A percentile compares a stretch with the other conserved stretches of the same genome.
Conservation (phyloP, 2,113 vertebrate genomes). For the Tricholaema leucomelas region DNA sequence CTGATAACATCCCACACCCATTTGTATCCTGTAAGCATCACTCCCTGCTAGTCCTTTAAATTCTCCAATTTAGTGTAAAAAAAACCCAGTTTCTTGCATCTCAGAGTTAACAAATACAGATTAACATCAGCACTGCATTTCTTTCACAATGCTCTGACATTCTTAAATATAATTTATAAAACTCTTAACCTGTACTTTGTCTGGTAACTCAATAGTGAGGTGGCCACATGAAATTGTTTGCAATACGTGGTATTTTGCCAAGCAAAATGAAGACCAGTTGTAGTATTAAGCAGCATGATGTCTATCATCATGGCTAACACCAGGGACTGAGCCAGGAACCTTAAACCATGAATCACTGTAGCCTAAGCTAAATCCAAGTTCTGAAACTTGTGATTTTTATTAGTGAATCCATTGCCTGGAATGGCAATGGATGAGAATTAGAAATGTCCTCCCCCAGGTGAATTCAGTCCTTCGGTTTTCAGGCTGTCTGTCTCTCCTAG, state of each 20-base stretch:
- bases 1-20: conserved; percentile 43
- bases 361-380: conserved; percentile 31
- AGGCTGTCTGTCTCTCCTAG: neutral
- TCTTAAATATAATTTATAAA: neutral
- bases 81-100: conserved; percentile 35
- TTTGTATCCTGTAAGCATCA: conserved; percentile 56
- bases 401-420: neutral
- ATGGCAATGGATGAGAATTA: too few species aligned
- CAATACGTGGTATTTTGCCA: neutral
- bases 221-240: neutral
- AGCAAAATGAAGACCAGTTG: neutral
- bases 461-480: neutral
- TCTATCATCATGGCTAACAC: conserved; percentile 22
- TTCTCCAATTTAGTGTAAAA: conserved; percentile 29
- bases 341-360: conserved; percentile 49
- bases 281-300: conserved; percentile 21
- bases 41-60: conserved; percentile 43
- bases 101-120: neutral
- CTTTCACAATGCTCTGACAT: neutral
- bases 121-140: neutral
- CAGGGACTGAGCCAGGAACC: conserved; percentile 16
- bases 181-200: neutral
- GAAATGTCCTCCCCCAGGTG: neutral
- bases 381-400: neutral
- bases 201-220: neutral